Evolutionary conservation across 2,797 vertebrate species (phyloP), one percentile per base, ranked within the genome.

Genomic region (Crypturellus tataupa): DNA sequence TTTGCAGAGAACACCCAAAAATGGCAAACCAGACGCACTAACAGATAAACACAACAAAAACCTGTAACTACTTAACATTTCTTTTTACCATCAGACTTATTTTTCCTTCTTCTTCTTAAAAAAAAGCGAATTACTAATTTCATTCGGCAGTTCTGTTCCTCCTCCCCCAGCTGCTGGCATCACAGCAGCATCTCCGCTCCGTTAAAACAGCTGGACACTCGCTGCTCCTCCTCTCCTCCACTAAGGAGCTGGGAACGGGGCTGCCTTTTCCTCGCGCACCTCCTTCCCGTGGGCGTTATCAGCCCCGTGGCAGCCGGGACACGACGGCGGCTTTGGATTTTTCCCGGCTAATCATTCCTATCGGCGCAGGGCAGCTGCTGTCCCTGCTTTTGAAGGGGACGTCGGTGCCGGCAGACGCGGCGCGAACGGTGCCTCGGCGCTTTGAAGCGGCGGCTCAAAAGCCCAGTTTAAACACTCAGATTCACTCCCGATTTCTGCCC

Each of bases 401-500:
- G 98, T 96, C 97, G 96, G 96, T 95, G 97, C 92, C 25, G 15
- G 65, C 97, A 96, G 97, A 96, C 90, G 97, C 97, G 93, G 86
- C 93, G 82, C 63, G 95, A 78, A 98, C 96, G 92, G 97, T 77
- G 96, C 88, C 95, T 94, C 33, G 2, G 40, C 31, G 80, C 98
- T 99, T 98, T 98, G 98, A 99, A 98, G 98, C 95, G 93, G 90
- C 37, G 87, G 80, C 98, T 98, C 98, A 98, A 98, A 98, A 98
- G 98, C 95, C 95, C 96, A 96, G 98, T 98, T 98, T 98, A 98
- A 98, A 98, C 98, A 99, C 98, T 98, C 98, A 97, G 97, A 98
- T 98, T 98, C 59, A 58, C 85, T 97, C 97, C 98, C 25, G 63
- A 71, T 96, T 97, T 94, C 93, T 93, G 95, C 89, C 93, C 96